Percentiles rank a stretch among this genome's conserved stretches.
These are phyloP conservation scores for Collichthys lucidus DNA, from an alignment of 2,113 vertebrate genomes.

Conservation along the genomic window DNA sequence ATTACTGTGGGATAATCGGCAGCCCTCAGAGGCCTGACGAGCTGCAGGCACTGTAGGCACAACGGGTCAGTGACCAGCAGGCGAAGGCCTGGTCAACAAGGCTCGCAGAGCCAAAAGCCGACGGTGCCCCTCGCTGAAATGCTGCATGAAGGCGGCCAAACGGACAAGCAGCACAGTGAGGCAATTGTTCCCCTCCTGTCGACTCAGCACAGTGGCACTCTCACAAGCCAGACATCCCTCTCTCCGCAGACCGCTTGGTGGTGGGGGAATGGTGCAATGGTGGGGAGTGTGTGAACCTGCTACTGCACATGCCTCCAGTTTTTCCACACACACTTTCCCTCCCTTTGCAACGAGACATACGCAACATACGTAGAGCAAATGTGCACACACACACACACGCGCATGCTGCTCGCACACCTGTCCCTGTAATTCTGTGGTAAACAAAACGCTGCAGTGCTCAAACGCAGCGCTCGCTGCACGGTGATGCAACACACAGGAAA, in stretches of 20 bases:
- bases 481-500: slow-evolving; percentile 74
- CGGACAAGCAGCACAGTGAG: slow-evolving; percentile 68
- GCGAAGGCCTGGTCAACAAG: slow-evolving; percentile 64
- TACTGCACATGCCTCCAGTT: slow-evolving; percentile 19
- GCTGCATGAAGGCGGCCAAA: slow-evolving; percentile 65
- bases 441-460: slow-evolving; percentile 67
- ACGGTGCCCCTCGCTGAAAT: slow-evolving; percentile 63
- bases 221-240: slow-evolving; percentile 57
- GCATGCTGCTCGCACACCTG: slow-evolving; percentile 57
- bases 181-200: slow-evolving; percentile 74
- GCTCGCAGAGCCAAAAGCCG: slow-evolving; percentile 58
- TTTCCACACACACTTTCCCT: not conserved
- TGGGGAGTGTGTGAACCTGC: slow-evolving; percentile 48
- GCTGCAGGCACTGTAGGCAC: slow-evolving; percentile 62
- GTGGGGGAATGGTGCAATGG: slow-evolving; percentile 36
- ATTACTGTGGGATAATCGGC: slow-evolving; percentile 72
- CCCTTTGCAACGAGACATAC: not conserved
- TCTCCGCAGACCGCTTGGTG: slow-evolving; percentile 48
- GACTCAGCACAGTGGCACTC: slow-evolving; percentile 65
- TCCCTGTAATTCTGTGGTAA: slow-evolving; percentile 48
- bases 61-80: slow-evolving; percentile 74
- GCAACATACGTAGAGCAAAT: slow-evolving; percentile 23
- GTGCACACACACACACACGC: not conserved
- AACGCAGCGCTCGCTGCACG: slow-evolving; percentile 40
- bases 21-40: slow-evolving; percentile 59